Conservation (phyloP, 64 coral and sea anemone genomes). For the Montipora sp. region DNA sequence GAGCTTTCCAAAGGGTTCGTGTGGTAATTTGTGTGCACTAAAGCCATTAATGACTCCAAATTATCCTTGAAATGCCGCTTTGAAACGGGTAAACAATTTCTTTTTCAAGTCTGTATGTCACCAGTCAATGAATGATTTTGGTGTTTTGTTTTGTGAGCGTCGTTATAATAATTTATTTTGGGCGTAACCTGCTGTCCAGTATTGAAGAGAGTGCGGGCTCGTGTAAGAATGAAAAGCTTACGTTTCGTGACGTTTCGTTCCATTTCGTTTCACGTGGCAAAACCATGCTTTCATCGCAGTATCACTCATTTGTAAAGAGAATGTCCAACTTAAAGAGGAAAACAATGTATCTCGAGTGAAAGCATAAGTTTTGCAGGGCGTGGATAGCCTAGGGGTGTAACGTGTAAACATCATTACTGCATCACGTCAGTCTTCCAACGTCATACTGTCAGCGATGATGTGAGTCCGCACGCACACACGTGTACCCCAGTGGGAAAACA, state of each 20-base stretch:
- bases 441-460: neutral
- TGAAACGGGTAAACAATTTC: neutral
- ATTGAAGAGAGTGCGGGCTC: conserved; percentile 7
- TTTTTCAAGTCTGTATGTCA: neutral
- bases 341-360: neutral
- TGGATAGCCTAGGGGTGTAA: neutral
- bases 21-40: conserved; percentile 66
- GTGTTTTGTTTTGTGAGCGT: neutral
- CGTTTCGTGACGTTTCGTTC: too few relatives aligned
- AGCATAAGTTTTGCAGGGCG: neutral
- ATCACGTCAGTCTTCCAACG: too few relatives aligned
- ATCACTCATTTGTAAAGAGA: neutral
- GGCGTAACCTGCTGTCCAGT: conserved; percentile 7
- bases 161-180: neutral
- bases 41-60: conserved; percentile 50
- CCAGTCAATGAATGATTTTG: neutral
- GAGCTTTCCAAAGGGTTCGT: conserved; percentile 59
- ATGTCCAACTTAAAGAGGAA: neutral
- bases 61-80: neutral
- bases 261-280: too few relatives aligned
- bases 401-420: neutral
- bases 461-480: neutral
- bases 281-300: too few relatives aligned
- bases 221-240: neutral
- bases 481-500: neutral